Conservation (phyloP, 1,140 invertebrate genomes). For the Schlechtendalia chinensis region DNA sequence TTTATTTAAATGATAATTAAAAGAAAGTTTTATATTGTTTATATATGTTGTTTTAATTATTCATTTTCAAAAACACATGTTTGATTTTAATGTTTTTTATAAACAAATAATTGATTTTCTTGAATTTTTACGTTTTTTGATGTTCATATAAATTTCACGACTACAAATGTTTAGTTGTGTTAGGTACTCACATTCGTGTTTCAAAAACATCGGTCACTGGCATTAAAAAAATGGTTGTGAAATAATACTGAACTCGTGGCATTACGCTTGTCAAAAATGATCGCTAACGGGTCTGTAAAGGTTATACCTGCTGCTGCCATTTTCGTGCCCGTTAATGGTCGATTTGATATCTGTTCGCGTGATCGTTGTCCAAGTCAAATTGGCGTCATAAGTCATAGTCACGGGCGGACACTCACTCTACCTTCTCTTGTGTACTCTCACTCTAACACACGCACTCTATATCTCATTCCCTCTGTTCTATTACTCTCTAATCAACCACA, state of each 20-base stretch:
- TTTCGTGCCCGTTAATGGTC: constrained; percentile 41
- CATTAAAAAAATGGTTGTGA: not conserved
- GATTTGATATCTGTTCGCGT: constrained; percentile 47
- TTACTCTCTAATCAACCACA: not conserved
- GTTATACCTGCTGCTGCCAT: not conserved
- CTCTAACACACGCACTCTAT: not conserved
- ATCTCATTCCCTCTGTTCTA: not conserved
- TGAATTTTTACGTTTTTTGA: too few species aligned
- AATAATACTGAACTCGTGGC: not conserved
- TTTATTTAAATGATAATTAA: too few species aligned
- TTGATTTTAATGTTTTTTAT: too few species aligned
- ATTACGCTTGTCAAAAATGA: constrained; percentile 42
- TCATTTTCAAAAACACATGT: too few species aligned
- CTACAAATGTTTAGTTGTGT: too few species aligned
- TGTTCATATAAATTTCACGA: too few species aligned
- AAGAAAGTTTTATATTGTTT: too few species aligned
- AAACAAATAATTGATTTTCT: too few species aligned
- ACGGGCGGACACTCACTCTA: not conserved
- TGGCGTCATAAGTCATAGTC: constrained; percentile 50
- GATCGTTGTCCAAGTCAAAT: constrained; percentile 48
- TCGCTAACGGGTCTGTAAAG: not conserved
- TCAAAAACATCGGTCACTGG: not conserved
- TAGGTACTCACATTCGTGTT: not conserved
- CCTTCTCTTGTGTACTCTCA: not conserved
- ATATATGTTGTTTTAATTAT: too few species aligned